These are phyloP conservation scores for Acanthosepion lycidas DNA, from an alignment of 2,888 invertebrate species.

Conservation along the genomic window DNA sequence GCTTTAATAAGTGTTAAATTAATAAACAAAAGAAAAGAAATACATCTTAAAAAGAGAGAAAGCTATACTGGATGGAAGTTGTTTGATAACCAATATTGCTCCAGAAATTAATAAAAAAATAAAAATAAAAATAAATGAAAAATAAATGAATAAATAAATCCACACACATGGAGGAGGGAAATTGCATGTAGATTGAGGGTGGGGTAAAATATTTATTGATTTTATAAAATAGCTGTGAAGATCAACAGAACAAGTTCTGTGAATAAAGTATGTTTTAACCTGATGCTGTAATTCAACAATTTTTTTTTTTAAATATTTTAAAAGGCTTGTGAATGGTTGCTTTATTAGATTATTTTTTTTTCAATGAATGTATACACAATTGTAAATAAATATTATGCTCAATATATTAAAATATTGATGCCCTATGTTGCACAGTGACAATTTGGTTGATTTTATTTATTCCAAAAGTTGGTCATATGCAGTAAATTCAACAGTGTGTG, in stretches of 20 bases:
- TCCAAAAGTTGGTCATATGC: not conserved
- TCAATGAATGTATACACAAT: not conserved
- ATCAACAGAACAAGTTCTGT: not conserved
- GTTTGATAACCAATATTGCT: slow-evolving; percentile 39
- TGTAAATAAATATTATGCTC: not conserved
- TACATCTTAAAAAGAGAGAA: not conserved
- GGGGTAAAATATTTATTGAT: not conserved
- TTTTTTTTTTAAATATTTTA: not conserved
- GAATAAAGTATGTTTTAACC: not conserved
- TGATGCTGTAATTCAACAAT: slow-evolving; percentile 4
- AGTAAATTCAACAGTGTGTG: not conserved
- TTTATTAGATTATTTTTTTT: not conserved
- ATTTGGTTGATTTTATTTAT: not conserved
- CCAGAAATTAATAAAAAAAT: not conserved
- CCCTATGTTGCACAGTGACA: slow-evolving; percentile 23
- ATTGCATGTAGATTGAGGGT: not conserved
- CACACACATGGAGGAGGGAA: not conserved
- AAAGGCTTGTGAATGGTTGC: not conserved
- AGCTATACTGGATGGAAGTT: slow-evolving; percentile 44
- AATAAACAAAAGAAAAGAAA: not conserved
- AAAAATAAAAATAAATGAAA: not conserved
- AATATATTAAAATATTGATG: slow-evolving; percentile 33
- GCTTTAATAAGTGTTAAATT: not conserved
- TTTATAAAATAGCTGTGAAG: too few relatives aligned
- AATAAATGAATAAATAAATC: not conserved